Base-by-base conservation (phyloP, 2,888 invertebrate species). In the Bombyx huttoni region DNA sequence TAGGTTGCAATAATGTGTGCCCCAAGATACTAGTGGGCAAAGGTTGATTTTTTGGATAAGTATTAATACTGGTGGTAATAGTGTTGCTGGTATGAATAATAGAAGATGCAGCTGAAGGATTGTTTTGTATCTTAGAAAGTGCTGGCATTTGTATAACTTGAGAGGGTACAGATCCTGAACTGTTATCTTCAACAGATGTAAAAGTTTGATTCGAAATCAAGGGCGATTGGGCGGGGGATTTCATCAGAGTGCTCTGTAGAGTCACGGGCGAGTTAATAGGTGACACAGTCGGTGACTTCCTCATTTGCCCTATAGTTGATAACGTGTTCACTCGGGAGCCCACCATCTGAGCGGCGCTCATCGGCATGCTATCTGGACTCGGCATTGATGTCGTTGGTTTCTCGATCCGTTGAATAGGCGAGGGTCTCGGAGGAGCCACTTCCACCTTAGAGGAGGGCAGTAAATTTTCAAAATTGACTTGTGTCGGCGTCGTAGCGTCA, bases 121-220 rank as follows among this genome's bases (percentile, higher is more conserved):
- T 74, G 57, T 68, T 78, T 54, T 83, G 85, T 58, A 89, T 87
- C 70, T 88, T 87, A 2, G 88, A 85, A 24, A 89, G 67, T 34
- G 87, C 86, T 48, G 88, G 89, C 89, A 89, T 89, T 73, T 89
- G 89, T 52, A 88, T 83, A 33, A 85, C 75, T 72, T 85, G 89
- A n/a, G 86, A 81, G 3, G 78, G 58, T 6, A 76, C 63, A 1
- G 82, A 73, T 0, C 73, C 68, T 8, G 76, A 58, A 40, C 62
- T 72, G 53, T 67, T 59, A 40, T 87, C 82, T 54, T 82, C 84
- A 55, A 71, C 65, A 1, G 73, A 58, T 48, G 67, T 66, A 56
- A 68, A 84, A 1, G 67, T 56, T 58, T 76, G 84, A 61, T 73
- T 77, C n/a, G 73, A 65, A 24, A 83, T 72, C 40, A 88, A 62